Evolutionary conservation across 2,888 invertebrate genomes (phyloP).

Genomic region (Heliconius charithonia): DNA sequence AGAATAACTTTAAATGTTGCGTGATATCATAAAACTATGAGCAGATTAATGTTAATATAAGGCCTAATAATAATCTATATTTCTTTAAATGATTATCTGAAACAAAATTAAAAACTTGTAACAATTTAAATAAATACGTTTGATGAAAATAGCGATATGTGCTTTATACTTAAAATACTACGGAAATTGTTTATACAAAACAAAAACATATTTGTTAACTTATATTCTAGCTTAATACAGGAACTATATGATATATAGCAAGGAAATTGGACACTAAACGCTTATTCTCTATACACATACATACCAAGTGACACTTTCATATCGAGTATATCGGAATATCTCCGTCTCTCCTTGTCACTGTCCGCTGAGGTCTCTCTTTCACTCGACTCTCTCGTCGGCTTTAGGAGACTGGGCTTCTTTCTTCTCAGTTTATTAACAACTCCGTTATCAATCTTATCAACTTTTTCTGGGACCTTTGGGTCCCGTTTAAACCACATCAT

Average conservation of each 20-base stretch:
- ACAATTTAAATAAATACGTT: neutral
- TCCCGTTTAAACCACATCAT: constrained; percentile 82
- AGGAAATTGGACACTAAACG: constrained; percentile 31
- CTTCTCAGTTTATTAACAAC: constrained; percentile 70
- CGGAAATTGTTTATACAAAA: neutral
- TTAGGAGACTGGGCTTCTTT: constrained; percentile 71
- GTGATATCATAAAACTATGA: neutral
- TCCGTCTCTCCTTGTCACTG: constrained; percentile 75
- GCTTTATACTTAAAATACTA: constrained; percentile 22
- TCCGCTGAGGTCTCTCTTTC: constrained; percentile 79
- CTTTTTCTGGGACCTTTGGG: constrained; percentile 71
- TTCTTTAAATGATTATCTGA: neutral
- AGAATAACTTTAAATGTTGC: constrained; percentile 10
- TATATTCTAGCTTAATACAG: neutral
- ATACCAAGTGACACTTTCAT: constrained; percentile 76
- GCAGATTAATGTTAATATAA: neutral
- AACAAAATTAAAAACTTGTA: neutral
- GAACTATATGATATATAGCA: constrained; percentile 19
- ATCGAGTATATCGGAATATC: constrained; percentile 78
- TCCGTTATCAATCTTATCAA: constrained; percentile 63
- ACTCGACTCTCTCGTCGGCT: constrained; percentile 75
- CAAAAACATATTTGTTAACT: neutral
- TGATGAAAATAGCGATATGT: constrained; percentile 34
- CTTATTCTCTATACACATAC: constrained; percentile 44
- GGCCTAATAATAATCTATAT: neutral